Evolutionary conservation across 2,797 vertebrate genomes (phyloP).

Genomic region (Eremophila alpestris): DNA sequence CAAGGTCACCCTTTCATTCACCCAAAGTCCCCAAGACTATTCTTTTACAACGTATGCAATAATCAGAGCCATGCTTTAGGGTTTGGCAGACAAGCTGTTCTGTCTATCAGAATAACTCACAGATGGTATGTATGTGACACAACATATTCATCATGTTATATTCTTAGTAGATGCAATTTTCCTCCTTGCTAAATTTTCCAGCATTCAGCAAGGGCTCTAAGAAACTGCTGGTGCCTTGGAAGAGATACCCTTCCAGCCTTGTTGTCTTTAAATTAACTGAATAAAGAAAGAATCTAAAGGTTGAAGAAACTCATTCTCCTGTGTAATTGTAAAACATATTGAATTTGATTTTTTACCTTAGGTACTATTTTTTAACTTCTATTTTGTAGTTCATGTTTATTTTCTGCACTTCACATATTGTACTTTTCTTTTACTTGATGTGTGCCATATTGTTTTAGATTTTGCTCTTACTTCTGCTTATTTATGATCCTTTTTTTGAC

Average conservation of each 20-base stretch:
- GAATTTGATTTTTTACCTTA: constrained; percentile 56
- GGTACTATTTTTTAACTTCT: constrained; percentile 59
- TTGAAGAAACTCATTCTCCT: constrained; percentile 52
- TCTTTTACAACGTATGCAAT: constrained; percentile 39
- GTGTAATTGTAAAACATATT: constrained; percentile 54
- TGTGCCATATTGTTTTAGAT: constrained; percentile 22
- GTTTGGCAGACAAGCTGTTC: constrained; percentile 73
- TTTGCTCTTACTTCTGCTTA: constrained; percentile 70
- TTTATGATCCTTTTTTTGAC: constrained; percentile 70
- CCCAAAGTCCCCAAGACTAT: constrained; percentile 37
- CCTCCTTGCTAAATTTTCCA: constrained; percentile 57
- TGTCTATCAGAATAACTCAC: constrained; percentile 73
- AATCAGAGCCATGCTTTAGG: constrained; percentile 61
- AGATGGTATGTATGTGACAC: constrained; percentile 75
- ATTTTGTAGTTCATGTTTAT: constrained; percentile 42
- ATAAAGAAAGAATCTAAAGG: constrained; percentile 48
- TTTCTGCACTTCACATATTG: constrained; percentile 38
- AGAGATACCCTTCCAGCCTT: constrained; percentile 50
- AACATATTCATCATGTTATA: constrained; percentile 74
- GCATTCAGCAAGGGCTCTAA: constrained; percentile 42
- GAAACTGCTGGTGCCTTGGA: constrained; percentile 53
- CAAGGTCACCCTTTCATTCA: constrained; percentile 52
- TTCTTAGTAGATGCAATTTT: constrained; percentile 71
- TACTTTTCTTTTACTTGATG: constrained; percentile 59
- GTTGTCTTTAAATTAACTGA: constrained; percentile 46